These are phyloP conservation scores for Monarcha castaneiventris DNA, from an alignment of 2,113 vertebrate species.

Conservation along the genomic window DNA sequence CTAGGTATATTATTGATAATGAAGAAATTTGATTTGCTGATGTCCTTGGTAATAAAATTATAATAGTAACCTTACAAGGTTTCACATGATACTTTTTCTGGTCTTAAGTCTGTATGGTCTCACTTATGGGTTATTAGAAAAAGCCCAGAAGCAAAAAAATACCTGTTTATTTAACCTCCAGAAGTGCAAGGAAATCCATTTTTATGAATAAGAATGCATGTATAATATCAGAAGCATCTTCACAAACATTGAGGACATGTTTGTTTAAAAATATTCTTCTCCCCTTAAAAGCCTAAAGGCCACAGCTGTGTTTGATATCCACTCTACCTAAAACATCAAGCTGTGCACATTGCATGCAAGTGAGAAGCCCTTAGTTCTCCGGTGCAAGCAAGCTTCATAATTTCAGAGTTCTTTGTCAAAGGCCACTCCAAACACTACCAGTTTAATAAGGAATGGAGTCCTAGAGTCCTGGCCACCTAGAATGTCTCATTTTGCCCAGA, in stretches of 20 bases:
- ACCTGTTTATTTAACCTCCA: neutral
- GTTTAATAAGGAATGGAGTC: neutral
- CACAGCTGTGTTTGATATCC: neutral
- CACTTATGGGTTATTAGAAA: neutral
- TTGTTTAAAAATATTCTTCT: neutral
- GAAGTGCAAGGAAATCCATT: neutral
- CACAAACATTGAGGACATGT: neutral
- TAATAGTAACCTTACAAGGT: neutral
- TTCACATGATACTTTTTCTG: neutral
- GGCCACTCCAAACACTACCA: neutral
- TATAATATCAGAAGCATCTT: neutral
- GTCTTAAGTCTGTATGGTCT: neutral
- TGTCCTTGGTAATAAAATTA: neutral
- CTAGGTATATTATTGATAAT: neutral
- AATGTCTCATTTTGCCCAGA: neutral
- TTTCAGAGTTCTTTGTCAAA: neutral
- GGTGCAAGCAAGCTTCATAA: neutral
- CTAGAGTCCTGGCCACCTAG: neutral
- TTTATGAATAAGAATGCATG: neutral
- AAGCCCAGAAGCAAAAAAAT: neutral
- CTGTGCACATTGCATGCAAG: neutral
- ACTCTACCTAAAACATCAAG: neutral
- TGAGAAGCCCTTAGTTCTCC: neutral
- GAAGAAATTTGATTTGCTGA: neutral
- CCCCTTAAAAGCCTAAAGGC: neutral